Evolutionary conservation across 92 coral and sea anemone species (phyloP), one percentile per base, ranked within the genome.

Genomic region (Plumapathes pennacea): DNA sequence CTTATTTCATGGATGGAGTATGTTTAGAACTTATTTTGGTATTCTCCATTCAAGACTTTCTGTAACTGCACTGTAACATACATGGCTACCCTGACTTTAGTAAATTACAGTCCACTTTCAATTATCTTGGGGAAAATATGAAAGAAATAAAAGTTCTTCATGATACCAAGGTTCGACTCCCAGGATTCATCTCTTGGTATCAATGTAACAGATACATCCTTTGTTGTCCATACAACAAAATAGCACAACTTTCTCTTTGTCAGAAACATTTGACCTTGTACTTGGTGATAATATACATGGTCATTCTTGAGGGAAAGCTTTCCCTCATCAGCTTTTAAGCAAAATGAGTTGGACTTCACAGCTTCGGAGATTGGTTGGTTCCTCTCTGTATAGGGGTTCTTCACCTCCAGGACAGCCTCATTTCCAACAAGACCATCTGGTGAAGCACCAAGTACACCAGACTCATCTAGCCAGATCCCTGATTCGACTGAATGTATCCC

Each of bases 371-470:
- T 41, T 3, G 69, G 57, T 25, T 19, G 32, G 31, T 70, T 60
- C 38, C 70, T 60, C 36, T 60, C 54, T 25, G 71, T 60, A 39
- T 19, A 50, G 10, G 57, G 77, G 67, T 67, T 56, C 15, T 56
- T 69, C 3, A 48, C 46, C 28, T 57, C 76, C 38, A 68, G 13
- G 15, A 72, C 71, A n/a, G 41, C 57, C 11, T 72, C 44, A 23
- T 15, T 9, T 2, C 69, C 71, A 4, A 70, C 78, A 0, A 70
- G 54, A 26, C 78, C 60, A 46, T 70, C 78, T 20, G 60, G 78
- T 9, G 79, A 72, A 28, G 71, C 71, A 50, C 79, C 79, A 15
- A 61, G 79, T 10, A 61, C 49, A 24, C 71, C 71, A 12, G 62
- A 48, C 23, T 24, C 18, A 9, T 60, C 36, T 9, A 71, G 52